Evolutionary conservation across 2,888 invertebrate species (phyloP), one percentile per base, ranked within the genome.

Genomic region (Vanessa cardui): DNA sequence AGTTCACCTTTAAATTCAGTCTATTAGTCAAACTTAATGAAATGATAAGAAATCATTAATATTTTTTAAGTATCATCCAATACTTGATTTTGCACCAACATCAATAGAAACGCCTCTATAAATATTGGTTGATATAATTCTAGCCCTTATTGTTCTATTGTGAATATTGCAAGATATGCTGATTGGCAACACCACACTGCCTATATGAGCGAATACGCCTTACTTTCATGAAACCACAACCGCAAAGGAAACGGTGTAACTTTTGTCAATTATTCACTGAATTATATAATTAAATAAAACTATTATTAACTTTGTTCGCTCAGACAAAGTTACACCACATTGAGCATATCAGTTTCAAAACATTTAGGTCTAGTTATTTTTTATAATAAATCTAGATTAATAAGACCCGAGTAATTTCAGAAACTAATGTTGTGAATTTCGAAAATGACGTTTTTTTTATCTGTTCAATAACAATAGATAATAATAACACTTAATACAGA

Each of bases 311-410:
- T 74, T 39, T 31, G 60, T 62, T 66, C 58, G 44, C 18, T 58
- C 69, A 70, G 69, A 66, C 74, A 73, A 75, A 74, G 81, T 84
- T 82, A 83, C 84, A 84, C 84, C 80, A 74, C 76, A 69, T 62
- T 78, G 82, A 83, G 87, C 89, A 89, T 89, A 89, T 89, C 89
- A 88, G 81, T 86, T 83, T 82, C 81, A 81, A 79, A 77, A 81
- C 77, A 75, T 74, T 76, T 85, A 86, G 80, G 67, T 83, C 75
- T 82, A 84, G 81, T 83, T 83, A 82, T 82, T 83, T 85, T n/a
- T 83, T 80, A 77, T 84, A 78, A 78, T 77, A 65, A 71, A 73
- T 73, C 71, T 78, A 80, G 77, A 74, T 72, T 75, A 75, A 74
- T 68, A 68, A 70, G 72, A 74, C 71, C 66, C 72, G 75, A 74